A percentile compares a stretch with the other conserved stretches of the same genome.
Evolutionary conservation across 2,797 vertebrate species (phyloP).

Genomic region (Scyliorhinus canicula): DNA sequence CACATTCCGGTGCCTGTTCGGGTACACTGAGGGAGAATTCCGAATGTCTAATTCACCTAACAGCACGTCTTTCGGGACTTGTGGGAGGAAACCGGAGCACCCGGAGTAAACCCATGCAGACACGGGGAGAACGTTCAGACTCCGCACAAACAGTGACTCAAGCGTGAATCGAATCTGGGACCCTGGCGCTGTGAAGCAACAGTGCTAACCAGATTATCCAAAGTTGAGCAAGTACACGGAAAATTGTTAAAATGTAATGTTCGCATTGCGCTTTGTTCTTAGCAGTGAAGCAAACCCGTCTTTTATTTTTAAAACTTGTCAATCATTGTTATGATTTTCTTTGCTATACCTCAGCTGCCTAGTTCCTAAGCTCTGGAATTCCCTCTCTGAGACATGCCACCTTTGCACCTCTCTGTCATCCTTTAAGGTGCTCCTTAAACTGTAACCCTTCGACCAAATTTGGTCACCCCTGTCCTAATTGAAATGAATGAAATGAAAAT

Average conservation of each 20-base stretch:
- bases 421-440: neutral
- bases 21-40: too few species aligned
- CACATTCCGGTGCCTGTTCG: too few species aligned
- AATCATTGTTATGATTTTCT: neutral
- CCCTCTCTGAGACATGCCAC: neutral
- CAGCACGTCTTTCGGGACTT: too few species aligned
- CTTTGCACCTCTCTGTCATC: neutral
- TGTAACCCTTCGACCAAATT: neutral
- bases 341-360: neutral
- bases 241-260: neutral
- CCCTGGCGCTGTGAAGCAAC: too few species aligned
- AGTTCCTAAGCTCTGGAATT: neutral
- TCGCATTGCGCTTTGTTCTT: neutral
- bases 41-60: too few species aligned
- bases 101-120: too few species aligned
- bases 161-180: too few species aligned
- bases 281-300: neutral
- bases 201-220: neutral
- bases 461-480: neutral
- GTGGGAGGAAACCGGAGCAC: too few species aligned
- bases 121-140: too few species aligned
- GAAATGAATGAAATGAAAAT: too few species aligned
- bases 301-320: neutral
- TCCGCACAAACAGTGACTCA: too few species aligned
- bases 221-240: neutral